Evolutionary conservation across 2,888 invertebrate genomes (phyloP).

Genomic region (Labia minor): DNA sequence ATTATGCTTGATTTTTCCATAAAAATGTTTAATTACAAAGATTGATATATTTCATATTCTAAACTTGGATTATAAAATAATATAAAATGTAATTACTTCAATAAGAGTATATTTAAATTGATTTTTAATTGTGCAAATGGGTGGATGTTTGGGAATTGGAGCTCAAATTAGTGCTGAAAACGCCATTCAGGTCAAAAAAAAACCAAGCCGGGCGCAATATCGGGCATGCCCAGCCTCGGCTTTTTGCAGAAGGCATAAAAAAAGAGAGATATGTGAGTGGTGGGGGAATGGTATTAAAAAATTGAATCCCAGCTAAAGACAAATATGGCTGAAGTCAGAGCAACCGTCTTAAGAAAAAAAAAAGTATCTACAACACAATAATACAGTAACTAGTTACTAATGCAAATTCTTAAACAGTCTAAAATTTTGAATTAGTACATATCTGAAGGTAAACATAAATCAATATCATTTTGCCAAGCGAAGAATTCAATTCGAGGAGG

Average conservation of each 20-base stretch:
- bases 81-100: too few relatives aligned
- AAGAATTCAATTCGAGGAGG: background rate
- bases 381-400: background rate
- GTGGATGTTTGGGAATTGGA: background rate
- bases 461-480: constrained; percentile 5
- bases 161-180: background rate
- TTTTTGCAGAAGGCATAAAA: background rate
- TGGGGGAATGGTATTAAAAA: background rate
- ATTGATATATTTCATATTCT: too few relatives aligned
- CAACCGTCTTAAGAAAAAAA: background rate
- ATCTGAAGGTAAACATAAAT: background rate
- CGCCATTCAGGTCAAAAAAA: background rate
- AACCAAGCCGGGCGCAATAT: background rate
- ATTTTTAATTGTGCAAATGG: background rate
- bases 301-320: background rate
- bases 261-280: too few relatives aligned
- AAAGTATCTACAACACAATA: background rate
- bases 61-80: too few relatives aligned
- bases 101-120: too few relatives aligned
- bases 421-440: background rate
- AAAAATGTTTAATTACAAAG: too few relatives aligned
- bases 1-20: too few relatives aligned
- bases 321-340: background rate
- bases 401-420: background rate
- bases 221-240: background rate